Conservation (phyloP, 2,888 invertebrate genomes). For the Nomada hirtipes region DNA sequence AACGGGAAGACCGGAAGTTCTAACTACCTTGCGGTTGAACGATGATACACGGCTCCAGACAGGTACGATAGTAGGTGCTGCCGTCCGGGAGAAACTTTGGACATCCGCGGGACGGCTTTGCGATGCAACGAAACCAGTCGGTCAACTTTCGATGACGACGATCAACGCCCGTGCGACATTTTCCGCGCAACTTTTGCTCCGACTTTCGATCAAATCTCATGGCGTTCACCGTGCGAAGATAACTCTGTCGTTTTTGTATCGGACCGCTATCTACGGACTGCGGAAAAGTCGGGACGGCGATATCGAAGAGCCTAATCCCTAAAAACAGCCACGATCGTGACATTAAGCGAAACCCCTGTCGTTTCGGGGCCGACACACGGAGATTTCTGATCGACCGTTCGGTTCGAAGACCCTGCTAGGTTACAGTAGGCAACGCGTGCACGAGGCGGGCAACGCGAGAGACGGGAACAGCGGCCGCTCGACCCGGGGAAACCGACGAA, state of each 20-base stretch:
- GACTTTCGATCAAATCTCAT: not conserved
- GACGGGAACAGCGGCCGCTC: not conserved
- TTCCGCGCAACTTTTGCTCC: no score
- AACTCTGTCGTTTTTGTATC: not conserved
- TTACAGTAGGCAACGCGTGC: slow-evolving; percentile 65
- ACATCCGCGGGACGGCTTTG: slow-evolving; percentile 16
- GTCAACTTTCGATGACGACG: slow-evolving; percentile 25
- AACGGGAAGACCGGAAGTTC: slow-evolving; percentile 52
- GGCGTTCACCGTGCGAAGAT: no score
- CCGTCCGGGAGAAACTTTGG: slow-evolving; percentile 26
- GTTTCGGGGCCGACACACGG: slow-evolving; percentile 30
- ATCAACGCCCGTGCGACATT: not conserved
- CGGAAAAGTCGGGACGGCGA: slow-evolving; percentile 24
- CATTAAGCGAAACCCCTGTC: slow-evolving; percentile 65
- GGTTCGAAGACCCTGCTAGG: slow-evolving; percentile 47
- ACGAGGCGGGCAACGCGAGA: slow-evolving; percentile 38
- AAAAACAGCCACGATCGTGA: slow-evolving; percentile 58
- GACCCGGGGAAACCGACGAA: slow-evolving; percentile 15
- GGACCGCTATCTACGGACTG: slow-evolving; percentile 14
- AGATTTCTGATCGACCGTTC: slow-evolving; percentile 52
- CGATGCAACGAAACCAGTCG: slow-evolving; percentile 4
- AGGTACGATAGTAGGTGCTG: not conserved
- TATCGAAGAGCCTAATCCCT: slow-evolving; percentile 59
- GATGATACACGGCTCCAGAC: slow-evolving; percentile 53
- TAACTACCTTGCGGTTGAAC: slow-evolving; percentile 53